These are phyloP conservation scores for Eilema depressum DNA, from an alignment of 2,888 invertebrate genomes.

Conservation along the genomic window DNA sequence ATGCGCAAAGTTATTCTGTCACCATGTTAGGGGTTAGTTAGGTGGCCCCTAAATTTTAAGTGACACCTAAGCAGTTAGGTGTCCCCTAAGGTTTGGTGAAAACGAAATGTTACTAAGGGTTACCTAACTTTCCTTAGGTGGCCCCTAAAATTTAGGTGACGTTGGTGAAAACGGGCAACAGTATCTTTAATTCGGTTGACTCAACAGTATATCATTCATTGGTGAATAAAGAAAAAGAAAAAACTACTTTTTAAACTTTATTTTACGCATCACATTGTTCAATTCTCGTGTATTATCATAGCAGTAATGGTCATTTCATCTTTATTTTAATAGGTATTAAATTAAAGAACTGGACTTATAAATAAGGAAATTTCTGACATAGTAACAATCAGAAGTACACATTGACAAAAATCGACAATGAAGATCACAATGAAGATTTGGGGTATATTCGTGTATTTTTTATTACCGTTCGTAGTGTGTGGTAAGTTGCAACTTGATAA, in stretches of 20 bases:
- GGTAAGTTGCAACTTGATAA: not conserved
- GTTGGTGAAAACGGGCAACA: no score
- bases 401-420: not conserved
- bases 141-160: no score
- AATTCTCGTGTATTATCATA: not conserved
- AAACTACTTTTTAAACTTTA: not conserved
- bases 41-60: no score
- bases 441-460: not conserved
- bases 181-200: not conserved
- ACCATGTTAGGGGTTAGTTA: no score
- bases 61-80: no score
- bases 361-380: not conserved
- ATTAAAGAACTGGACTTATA: slow-evolving; percentile 4
- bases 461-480: not conserved
- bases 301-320: not conserved
- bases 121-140: no score
- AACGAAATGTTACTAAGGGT: no score
- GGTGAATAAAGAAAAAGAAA: not conserved
- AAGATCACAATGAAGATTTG: not conserved
- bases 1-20: no score
- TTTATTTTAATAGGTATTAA: not conserved
- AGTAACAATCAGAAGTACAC: not conserved
- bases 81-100: no score
- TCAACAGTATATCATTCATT: not conserved
- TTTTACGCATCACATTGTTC: not conserved